Percentiles rank a stretch among this genome's conserved stretches.
Conservation (phyloP, 1,140 invertebrate species). For the Bombus superbus region DNA sequence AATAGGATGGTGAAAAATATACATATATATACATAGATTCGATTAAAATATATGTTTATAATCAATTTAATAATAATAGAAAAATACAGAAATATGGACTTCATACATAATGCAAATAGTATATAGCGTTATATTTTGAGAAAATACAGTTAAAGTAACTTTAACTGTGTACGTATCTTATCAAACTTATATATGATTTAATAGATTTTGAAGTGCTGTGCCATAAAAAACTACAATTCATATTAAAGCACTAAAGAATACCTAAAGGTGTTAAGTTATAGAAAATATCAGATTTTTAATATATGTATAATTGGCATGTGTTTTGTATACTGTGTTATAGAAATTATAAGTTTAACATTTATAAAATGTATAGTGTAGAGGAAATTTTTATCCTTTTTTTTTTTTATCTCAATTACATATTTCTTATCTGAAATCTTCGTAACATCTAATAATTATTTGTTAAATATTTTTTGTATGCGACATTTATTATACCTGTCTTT, state of each 20-base stretch:
- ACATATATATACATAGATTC: background rate
- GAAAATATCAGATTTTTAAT: background rate
- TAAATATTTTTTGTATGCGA: background rate
- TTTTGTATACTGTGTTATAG: constrained; percentile 10
- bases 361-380: background rate
- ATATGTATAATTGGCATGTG: constrained; percentile 24
- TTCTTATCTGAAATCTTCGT: background rate
- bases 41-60: constrained; percentile 2
- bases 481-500: background rate
- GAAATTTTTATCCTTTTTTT: background rate
- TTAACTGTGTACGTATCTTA: background rate
- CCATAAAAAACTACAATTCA: background rate
- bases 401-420: background rate
- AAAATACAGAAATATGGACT: constrained; percentile 27
- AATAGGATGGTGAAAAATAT: background rate
- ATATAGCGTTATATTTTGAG: background rate
- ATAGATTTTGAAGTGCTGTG: background rate
- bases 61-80: constrained; percentile 13
- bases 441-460: background rate
- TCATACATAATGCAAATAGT: constrained; percentile 5
- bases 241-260: background rate
- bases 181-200: background rate
- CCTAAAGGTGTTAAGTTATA: background rate
- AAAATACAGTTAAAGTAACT: background rate
- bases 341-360: background rate